A percentile compares a stretch with the other conserved stretches of the same genome.
Evolutionary conservation across 2,888 invertebrate genomes (phyloP).

Genomic region (Nipponacmea schrenckii): DNA sequence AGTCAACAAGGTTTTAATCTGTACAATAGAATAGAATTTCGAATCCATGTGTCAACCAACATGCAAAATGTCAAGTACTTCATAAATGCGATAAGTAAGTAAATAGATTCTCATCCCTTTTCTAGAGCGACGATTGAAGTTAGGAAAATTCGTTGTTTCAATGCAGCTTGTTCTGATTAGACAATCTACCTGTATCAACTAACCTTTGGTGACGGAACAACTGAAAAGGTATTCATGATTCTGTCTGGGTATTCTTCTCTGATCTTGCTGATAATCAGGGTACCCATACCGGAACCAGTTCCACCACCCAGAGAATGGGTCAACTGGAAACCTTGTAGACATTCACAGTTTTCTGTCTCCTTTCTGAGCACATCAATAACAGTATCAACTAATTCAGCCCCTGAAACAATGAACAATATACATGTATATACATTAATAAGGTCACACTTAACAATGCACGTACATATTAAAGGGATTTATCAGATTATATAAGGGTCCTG

Average conservation of each 20-base stretch:
- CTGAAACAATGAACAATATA: neutral
- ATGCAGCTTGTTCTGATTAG: no score
- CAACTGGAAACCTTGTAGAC: constrained; percentile 77
- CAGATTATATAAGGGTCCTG: no score
- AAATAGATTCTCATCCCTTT: no score
- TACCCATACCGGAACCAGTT: constrained; percentile 90
- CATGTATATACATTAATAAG: neutral
- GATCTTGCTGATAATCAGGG: constrained; percentile 92
- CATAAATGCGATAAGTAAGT: no score
- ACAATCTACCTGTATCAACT: neutral
- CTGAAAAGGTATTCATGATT: constrained; percentile 77
- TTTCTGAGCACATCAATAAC: constrained; percentile 76
- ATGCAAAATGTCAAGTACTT: no score
- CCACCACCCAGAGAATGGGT: constrained; percentile 83
- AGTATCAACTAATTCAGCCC: constrained; percentile 73
- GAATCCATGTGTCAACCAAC: neutral
- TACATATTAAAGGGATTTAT: no score
- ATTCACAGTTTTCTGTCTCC: constrained; percentile 86
- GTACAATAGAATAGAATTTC: no score
- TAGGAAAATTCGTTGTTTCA: no score
- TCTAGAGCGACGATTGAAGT: no score
- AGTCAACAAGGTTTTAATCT: no score
- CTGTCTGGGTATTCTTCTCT: constrained; percentile 97
- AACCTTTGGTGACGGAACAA: neutral
- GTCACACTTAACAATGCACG: no score